Base-by-base conservation (phyloP, 2,797 vertebrate species). In the Babyrousa celebensis region DNA sequence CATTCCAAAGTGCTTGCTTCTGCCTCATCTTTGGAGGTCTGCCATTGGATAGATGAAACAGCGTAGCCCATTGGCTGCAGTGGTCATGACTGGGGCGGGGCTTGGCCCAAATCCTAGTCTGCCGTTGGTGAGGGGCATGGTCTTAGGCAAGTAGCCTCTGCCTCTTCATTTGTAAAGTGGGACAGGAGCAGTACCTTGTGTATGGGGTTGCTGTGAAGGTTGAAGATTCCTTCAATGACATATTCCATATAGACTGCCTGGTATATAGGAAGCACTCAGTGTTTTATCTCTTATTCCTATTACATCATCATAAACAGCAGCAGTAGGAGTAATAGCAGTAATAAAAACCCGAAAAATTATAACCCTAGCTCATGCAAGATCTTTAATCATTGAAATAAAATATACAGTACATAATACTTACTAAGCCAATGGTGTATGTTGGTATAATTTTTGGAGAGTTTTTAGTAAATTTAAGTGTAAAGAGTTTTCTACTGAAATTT, bases 401-500 rank as follows among this genome's bases (percentile, higher is more conserved):
- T 52, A 14, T 75, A 23, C 0, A 71, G 2, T 82, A 62, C 4
- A 32, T 58, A 90, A n/a, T 32, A 36, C 63, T 70, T 83, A 89
- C 18, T 85, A 56, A 80, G 32, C 32, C 11, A 6, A 43, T 40
- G 3, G 8, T 36, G 11, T 6, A 18, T 74, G n/a, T 29, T 56
- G 48, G 12, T 92, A 15, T 87, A 70, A 92, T 94, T 91, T 93
- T 74, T 82, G 71, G 72, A 72, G 32, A 89, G 23, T 65, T 96
- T 95, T 92, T 70, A 65, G 36, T 90, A 95, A 95, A 65, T 82
- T 95, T 74, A 96, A 84, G 40, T 80, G 58, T 91, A 63, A 80
- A 85, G 27, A 6, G 2, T 60, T 92, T 94, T 78, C 27, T 14
- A 14, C 32, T 95, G 86, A 67, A 93, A 85, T 56, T 70, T 90